A percentile compares a stretch with the other conserved stretches of the same genome.
Conservation (phyloP, 2,888 invertebrate species). For the Lasioglossum malachurum region DNA sequence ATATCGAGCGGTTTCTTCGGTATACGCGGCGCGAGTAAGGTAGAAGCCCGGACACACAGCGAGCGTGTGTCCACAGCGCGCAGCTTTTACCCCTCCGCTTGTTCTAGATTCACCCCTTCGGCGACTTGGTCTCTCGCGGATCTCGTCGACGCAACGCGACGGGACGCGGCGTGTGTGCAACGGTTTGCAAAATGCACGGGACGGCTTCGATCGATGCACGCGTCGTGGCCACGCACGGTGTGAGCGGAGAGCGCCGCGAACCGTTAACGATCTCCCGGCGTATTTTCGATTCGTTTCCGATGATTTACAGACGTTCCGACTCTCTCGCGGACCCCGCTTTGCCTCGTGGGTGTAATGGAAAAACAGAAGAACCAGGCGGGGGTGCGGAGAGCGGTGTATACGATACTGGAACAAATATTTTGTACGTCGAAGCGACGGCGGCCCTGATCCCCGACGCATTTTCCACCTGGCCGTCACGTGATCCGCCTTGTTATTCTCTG, state of each 20-base stretch:
- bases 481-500: constrained; percentile 71
- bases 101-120: constrained; percentile 15
- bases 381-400: constrained; percentile 60
- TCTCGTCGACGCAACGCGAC: background rate
- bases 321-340: constrained; percentile 20
- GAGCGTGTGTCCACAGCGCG: background rate
- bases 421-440: constrained; percentile 53
- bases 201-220: background rate
- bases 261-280: constrained; percentile 30
- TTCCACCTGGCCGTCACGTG: constrained; percentile 68
- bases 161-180: background rate
- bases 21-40: background rate
- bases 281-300: constrained; percentile 48
- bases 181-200: background rate
- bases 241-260: background rate
- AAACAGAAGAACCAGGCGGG: constrained; percentile 40
- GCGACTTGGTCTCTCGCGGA: constrained; percentile 5
- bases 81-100: constrained; percentile 1
- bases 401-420: constrained; percentile 72
- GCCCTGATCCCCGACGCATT: constrained; percentile 62
- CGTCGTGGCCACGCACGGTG: background rate
- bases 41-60: background rate
- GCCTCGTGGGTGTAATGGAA: constrained; percentile 59
- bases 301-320: constrained; percentile 8
- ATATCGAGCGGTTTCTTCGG: constrained; percentile 16